Conservation (phyloP, 2,888 invertebrate species). For the Tetranychus truncatus region DNA sequence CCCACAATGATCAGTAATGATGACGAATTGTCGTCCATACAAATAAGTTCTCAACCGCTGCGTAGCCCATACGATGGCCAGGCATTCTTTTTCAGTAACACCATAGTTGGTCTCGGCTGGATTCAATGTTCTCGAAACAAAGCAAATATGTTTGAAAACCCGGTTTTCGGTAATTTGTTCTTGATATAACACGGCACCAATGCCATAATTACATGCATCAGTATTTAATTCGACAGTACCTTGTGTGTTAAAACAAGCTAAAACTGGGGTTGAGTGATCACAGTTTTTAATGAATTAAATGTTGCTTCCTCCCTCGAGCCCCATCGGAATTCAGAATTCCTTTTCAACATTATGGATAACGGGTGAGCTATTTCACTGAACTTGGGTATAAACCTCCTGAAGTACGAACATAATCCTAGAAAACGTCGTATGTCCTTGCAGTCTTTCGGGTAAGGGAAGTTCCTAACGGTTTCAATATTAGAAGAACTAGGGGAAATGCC, state of each 20-base stretch:
- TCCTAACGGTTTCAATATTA: no score
- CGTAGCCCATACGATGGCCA: conserved; percentile 11
- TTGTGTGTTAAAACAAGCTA: conserved; percentile 2
- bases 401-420: no score
- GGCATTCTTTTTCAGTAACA: conserved; percentile 11
- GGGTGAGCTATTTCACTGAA: conserved; percentile 12
- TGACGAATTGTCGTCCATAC: background rate
- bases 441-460: no score
- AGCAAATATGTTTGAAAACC: background rate
- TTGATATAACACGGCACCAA: background rate
- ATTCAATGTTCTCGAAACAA: background rate
- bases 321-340: background rate
- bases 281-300: background rate
- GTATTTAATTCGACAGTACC: no score
- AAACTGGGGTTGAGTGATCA: background rate
- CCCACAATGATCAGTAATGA: conserved; percentile 12
- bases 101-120: conserved; percentile 1
- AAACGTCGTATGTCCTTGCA: no score
- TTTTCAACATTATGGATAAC: background rate
- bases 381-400: conserved; percentile 19
- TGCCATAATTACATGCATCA: background rate
- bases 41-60: conserved; percentile 11
- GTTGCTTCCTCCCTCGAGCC: background rate
- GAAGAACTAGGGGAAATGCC: no score
- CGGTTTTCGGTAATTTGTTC: background rate